Conservation (phyloP, 2,797 vertebrate genomes). For the Rhinatrema bivittatum region DNA sequence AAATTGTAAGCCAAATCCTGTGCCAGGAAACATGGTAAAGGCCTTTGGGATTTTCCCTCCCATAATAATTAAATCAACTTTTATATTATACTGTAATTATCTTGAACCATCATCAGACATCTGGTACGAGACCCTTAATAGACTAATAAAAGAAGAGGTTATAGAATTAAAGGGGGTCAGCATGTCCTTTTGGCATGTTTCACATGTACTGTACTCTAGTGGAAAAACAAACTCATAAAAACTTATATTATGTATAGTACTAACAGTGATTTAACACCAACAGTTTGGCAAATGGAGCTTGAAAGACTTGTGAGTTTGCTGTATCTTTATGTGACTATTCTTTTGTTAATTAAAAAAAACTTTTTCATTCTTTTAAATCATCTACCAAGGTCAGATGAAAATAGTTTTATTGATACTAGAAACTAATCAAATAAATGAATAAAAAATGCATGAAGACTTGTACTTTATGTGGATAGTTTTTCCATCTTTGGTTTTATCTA, state of each 20-base stretch:
- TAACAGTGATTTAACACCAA: constrained; percentile 31
- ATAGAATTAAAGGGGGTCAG: constrained; percentile 48
- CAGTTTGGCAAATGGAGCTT: constrained; percentile 1
- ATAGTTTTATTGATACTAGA: too few species aligned
- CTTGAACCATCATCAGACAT: constrained; percentile 31
- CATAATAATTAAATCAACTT: constrained; percentile 21
- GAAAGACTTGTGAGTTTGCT: constrained; percentile 15
- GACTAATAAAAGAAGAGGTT: constrained; percentile 45
- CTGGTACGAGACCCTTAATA: constrained; percentile 52
- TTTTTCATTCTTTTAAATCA: too few species aligned
- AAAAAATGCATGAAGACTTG: too few species aligned
- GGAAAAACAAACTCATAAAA: constrained; percentile 47
- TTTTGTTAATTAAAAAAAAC: too few species aligned
- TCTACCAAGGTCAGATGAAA: too few species aligned
- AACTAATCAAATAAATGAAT: too few species aligned
- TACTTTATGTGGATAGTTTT: too few species aligned
- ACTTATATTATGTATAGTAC: constrained; percentile 22
- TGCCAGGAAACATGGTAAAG: neutral
- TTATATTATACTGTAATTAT: constrained; percentile 10
- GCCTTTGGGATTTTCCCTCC: constrained; percentile 7
- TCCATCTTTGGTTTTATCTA: too few species aligned
- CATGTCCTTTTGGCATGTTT: constrained; percentile 45
- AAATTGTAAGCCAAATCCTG: constrained; percentile 9
- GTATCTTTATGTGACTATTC: too few species aligned
- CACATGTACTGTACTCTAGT: constrained; percentile 20